These are phyloP conservation scores for Drosophila recens DNA, from an alignment of 2,888 invertebrate genomes.

Conservation along the genomic window DNA sequence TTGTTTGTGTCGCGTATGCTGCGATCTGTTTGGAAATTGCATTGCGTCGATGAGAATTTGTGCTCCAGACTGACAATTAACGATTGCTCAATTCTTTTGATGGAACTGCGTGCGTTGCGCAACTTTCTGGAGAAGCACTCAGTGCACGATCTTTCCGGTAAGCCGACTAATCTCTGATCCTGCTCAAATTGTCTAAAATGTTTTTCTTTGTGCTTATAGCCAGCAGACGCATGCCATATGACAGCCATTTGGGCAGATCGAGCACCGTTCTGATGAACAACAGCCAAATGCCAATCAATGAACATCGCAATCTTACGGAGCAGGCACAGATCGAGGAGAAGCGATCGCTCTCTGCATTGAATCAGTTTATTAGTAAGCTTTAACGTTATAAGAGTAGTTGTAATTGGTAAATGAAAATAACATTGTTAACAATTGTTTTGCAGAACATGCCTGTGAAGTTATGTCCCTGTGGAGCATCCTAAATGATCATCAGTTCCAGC, in stretches of 20 bases:
- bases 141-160: conserved; percentile 83
- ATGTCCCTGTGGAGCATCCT: conserved; percentile 96
- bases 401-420: not conserved
- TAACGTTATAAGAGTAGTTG: not conserved
- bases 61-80: conserved; percentile 89
- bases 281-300: conserved; percentile 62
- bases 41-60: conserved; percentile 90
- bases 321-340: conserved; percentile 89
- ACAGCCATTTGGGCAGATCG: conserved; percentile 67
- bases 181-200: not conserved
- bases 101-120: conserved; percentile 90
- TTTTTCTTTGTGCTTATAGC: conserved; percentile 43
- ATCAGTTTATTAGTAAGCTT: conserved; percentile 88
- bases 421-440: conserved; percentile 2
- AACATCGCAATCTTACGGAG: conserved; percentile 83
- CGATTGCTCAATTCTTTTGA: conserved; percentile 90
- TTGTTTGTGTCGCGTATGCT: conserved; percentile 95
- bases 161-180: not conserved
- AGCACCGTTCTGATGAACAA: conserved; percentile 67
- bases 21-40: conserved; percentile 94
- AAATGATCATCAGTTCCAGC: conserved; percentile 95
- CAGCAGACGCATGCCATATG: conserved; percentile 63
- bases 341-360: conserved; percentile 91
- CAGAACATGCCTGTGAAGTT: conserved; percentile 93
- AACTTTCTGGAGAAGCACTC: conserved; percentile 91